Percentiles rank a stretch among this genome's conserved stretches.
phyloP scores from a whole-genome alignment of 2,113 vertebrate genomes.

The Pipa parva region DNA sequence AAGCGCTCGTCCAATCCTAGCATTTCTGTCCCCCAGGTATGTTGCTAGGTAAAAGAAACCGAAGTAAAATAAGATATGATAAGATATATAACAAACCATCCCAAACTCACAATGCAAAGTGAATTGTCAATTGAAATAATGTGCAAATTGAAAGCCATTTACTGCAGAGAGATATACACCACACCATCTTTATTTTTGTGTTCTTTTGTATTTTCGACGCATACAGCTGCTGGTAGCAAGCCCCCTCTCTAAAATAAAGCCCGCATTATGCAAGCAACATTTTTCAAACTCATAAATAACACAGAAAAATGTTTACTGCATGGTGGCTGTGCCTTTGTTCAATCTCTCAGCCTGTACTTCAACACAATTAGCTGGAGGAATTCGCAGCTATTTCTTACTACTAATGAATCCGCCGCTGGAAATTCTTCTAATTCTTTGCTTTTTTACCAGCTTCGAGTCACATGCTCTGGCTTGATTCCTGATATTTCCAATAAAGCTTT shows the following conservation, averaged over 20 bases:
- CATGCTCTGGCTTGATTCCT: neutral
- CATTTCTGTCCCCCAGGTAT: no score
- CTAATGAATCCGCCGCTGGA: conserved; percentile 11
- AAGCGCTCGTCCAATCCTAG: no score
- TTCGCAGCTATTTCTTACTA: conserved; percentile 14
- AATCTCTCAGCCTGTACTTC: neutral
- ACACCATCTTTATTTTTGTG: no score
- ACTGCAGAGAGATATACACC: no score
- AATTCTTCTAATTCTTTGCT: conserved; percentile 32
- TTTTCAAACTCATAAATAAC: conserved; percentile 38
- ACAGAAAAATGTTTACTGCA: conserved; percentile 25
- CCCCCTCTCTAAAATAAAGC: conserved; percentile 25
- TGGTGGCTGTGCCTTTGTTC: conserved; percentile 17
- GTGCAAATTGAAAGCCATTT: no score
- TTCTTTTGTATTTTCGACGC: no score
- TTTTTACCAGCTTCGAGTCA: conserved; percentile 6
- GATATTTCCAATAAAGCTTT: neutral
- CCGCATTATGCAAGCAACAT: conserved; percentile 16
- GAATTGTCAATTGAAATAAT: no score
- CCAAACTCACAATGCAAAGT: no score
- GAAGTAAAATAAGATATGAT: no score
- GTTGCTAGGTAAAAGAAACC: no score
- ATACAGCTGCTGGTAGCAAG: conserved; percentile 27
- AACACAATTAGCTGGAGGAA: conserved; percentile 4
- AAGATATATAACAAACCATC: no score